Evolutionary conservation across 2,888 invertebrate species (phyloP).

Genomic region (Drosophila pseudotakahashii): DNA sequence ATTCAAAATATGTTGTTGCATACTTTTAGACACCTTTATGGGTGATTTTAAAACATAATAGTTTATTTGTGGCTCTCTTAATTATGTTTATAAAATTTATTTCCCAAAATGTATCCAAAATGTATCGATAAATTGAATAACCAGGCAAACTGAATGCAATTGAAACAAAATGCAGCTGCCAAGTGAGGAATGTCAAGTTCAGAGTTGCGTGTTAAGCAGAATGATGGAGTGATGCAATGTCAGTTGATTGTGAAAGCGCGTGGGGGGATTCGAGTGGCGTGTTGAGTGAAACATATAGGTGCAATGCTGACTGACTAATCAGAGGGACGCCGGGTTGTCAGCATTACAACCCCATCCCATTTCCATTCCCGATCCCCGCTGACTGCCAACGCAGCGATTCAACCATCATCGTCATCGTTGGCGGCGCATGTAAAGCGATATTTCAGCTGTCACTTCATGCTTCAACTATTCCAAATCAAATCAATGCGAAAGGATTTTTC

Average conservation of each 20-base stretch:
- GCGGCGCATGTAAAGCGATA: slow-evolving; percentile 72
- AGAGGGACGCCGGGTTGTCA: slow-evolving; percentile 61
- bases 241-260: slow-evolving; percentile 12
- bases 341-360: slow-evolving; percentile 9
- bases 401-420: slow-evolving; percentile 49
- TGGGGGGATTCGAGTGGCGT: neutral
- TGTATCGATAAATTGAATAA: slow-evolving; percentile 54
- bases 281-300: slow-evolving; percentile 34
- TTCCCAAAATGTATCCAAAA: neutral
- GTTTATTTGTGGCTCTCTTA: too few species aligned
- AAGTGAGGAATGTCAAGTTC: slow-evolving; percentile 71
- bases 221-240: slow-evolving; percentile 10
- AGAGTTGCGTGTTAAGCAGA: slow-evolving; percentile 51
- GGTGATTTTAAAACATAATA: too few species aligned
- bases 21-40: too few species aligned
- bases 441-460: slow-evolving; percentile 77
- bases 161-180: slow-evolving; percentile 42
- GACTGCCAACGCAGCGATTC: slow-evolving; percentile 13
- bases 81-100: too few species aligned
- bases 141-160: slow-evolving; percentile 42
- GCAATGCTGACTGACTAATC: slow-evolving; percentile 66
- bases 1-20: too few species aligned
- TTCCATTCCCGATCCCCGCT: neutral
- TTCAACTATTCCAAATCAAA: slow-evolving; percentile 76
- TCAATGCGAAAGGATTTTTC: slow-evolving; percentile 70